A percentile compares a stretch with the other conserved stretches of the same genome.
These are phyloP conservation scores for Drusus annulatus DNA, from an alignment of 1,140 invertebrate species.

Conservation along the genomic window DNA sequence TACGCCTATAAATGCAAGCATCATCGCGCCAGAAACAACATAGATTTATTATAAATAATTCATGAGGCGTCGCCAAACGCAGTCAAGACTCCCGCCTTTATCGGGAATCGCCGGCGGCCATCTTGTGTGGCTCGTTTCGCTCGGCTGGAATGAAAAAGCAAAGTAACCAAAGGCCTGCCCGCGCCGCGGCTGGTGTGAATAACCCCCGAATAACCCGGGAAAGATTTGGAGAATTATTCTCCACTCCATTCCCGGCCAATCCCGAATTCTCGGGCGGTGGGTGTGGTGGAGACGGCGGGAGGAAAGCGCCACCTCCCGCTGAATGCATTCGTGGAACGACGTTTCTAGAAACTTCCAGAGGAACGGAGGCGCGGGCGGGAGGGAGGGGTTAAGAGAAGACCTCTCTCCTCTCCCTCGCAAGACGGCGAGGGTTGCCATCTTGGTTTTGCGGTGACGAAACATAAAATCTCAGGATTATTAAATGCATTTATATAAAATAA, in stretches of 20 bases:
- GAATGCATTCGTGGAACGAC: constrained; percentile 36
- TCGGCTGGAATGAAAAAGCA: constrained; percentile 13
- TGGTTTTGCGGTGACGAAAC: constrained; percentile 14
- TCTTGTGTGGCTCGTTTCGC: constrained; percentile 19
- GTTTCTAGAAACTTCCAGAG: constrained; percentile 11
- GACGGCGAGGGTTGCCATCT: constrained; percentile 42
- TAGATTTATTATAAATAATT: constrained; percentile 6
- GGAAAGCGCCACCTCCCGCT: no score
- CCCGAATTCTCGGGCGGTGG: constrained; percentile 35
- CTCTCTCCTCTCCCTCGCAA: constrained; percentile 24
- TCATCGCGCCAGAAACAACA: constrained; percentile 14
- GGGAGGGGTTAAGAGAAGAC: constrained; percentile 8
- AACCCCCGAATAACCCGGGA: constrained; percentile 39
- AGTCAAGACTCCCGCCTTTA: constrained; percentile 28
- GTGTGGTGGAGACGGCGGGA: constrained; percentile 7
- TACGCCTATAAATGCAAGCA: constrained; percentile 25
- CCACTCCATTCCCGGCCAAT: constrained; percentile 49
- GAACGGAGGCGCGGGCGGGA: constrained; percentile 12
- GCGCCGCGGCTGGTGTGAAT: constrained; percentile 46
- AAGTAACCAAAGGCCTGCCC: background rate
- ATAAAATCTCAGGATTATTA: no score
- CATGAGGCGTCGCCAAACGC: constrained; percentile 6
- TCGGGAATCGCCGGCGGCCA: constrained; percentile 31
- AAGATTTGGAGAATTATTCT: no score
- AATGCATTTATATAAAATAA: no score